Evolutionary conservation across 2,888 invertebrate genomes (phyloP).

Genomic region (Germaria angustata): DNA sequence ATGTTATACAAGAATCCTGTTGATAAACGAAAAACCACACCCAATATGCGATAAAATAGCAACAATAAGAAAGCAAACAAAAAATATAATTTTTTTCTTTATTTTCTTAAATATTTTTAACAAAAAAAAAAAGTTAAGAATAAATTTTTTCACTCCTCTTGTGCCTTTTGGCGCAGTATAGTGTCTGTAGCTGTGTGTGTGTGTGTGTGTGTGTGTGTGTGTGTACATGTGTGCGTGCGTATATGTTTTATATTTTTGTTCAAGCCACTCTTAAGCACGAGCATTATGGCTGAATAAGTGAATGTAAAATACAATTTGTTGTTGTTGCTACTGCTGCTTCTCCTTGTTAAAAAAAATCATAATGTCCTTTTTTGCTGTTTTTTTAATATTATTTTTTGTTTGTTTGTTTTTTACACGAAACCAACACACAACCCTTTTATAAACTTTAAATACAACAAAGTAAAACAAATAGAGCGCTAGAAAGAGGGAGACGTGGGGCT

Average conservation of each 20-base stretch:
- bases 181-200: too few relatives aligned
- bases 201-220: neutral
- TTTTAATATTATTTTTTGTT: slow-evolving; percentile 28
- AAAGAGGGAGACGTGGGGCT: neutral
- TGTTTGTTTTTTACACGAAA: slow-evolving; percentile 40
- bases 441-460: slow-evolving; percentile 57
- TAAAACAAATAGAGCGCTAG: slow-evolving; percentile 51
- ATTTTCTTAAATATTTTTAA: slow-evolving; percentile 44
- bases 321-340: slow-evolving; percentile 11
- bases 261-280: slow-evolving; percentile 51
- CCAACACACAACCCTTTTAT: slow-evolving; percentile 53
- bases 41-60: slow-evolving; percentile 53
- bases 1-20: slow-evolving; percentile 56
- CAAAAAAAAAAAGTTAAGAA: slow-evolving; percentile 23
- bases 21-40: slow-evolving; percentile 64
- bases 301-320: slow-evolving; percentile 48
- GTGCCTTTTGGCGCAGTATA: neutral
- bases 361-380: slow-evolving; percentile 41
- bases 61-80: slow-evolving; percentile 28
- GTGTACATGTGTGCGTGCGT: neutral
- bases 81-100: slow-evolving; percentile 1
- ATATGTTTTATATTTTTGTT: slow-evolving; percentile 6
- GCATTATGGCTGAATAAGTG: slow-evolving; percentile 57
- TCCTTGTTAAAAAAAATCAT: slow-evolving; percentile 23
- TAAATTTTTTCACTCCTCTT: neutral